phyloP scores from a whole-genome alignment of 2,797 vertebrate species.

The Gymnothorax reevesii region DNA sequence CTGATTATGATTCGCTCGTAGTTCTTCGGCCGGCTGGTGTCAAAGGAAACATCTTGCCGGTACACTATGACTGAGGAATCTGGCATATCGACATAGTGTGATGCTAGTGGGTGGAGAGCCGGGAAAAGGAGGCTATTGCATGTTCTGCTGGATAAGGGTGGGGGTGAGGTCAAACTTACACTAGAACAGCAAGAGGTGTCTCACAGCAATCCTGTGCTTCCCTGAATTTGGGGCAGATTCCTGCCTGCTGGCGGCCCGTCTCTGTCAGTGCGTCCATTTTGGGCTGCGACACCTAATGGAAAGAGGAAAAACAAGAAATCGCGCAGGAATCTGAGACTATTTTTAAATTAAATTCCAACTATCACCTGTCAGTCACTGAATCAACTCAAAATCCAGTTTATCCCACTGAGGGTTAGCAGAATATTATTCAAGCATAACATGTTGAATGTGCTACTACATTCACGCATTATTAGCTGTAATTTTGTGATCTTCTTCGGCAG shows the following conservation, averaged over 20 bases:
- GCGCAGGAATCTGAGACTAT: not conserved
- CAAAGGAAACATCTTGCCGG: conserved; percentile 40
- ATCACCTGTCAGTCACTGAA: not conserved
- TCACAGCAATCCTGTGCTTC: not conserved
- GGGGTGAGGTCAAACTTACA: not conserved
- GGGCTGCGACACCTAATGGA: not conserved
- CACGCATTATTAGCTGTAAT: not conserved
- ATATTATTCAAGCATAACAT: not conserved
- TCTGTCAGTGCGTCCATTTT: not conserved
- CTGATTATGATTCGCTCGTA: conserved; percentile 46
- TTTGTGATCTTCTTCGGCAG: conserved; percentile 51
- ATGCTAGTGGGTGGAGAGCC: not conserved
- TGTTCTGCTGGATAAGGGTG: not conserved
- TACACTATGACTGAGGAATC: not conserved
- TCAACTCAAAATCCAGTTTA: not conserved
- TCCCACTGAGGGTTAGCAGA: not conserved
- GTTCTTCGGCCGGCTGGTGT: conserved; percentile 41
- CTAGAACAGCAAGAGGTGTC: not conserved
- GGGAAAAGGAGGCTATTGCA: not conserved
- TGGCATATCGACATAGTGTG: not conserved
- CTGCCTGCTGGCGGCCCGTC: not conserved
- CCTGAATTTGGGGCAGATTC: not conserved
- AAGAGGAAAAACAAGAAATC: not conserved
- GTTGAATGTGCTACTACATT: not conserved
- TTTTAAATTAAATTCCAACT: too few relatives aligned